Percentiles rank a stretch among this genome's conserved stretches.
Evolutionary conservation across 2,113 vertebrate species (phyloP).

Genomic region (Tenrec ecaudatus): DNA sequence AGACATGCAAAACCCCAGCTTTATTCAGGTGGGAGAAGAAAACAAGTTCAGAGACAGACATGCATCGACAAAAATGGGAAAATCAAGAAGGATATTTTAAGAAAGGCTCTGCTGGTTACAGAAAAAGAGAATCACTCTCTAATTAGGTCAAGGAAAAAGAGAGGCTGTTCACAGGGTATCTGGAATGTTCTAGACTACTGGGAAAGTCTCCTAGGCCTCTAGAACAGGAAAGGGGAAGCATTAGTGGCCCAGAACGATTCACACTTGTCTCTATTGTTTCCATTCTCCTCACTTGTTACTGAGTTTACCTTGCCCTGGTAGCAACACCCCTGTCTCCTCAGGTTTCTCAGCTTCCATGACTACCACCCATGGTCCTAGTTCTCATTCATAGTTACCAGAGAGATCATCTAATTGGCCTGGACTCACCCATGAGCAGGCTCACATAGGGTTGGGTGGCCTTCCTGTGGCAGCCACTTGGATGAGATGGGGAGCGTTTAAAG

Average conservation of each 20-base stretch:
- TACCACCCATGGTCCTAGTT: not conserved
- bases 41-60: not conserved
- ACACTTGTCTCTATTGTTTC: no score
- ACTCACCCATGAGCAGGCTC: not conserved
- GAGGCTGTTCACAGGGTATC: no score
- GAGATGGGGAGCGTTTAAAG: not conserved
- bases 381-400: not conserved
- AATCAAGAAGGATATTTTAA: not conserved
- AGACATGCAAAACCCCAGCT: not conserved
- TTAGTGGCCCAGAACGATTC: no score
- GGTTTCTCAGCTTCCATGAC: not conserved
- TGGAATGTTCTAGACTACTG: no score
- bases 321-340: not conserved
- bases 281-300: no score
- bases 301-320: not conserved
- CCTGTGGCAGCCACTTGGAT: not conserved
- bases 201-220: no score
- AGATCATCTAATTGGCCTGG: not conserved
- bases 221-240: no score
- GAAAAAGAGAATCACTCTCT: not conserved
- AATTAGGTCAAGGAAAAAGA: no score
- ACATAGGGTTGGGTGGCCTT: not conserved
- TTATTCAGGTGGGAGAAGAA: not conserved
- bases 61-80: not conserved
- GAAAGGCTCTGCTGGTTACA: not conserved